Evolutionary conservation across 1,140 invertebrate genomes (phyloP).

Genomic region (Drosophila yakuba): DNA sequence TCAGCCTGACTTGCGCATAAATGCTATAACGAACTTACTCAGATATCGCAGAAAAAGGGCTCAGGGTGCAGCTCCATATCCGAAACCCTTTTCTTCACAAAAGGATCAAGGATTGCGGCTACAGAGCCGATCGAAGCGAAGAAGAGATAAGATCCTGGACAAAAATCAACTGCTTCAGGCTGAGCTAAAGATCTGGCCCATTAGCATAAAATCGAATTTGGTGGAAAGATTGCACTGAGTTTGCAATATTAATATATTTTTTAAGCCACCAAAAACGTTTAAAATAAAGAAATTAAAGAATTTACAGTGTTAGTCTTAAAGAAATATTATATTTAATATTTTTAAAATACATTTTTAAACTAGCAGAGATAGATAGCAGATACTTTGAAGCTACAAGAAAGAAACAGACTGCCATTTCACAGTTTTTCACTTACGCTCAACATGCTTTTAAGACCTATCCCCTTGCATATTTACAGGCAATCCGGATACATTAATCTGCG

Average conservation of each 20-base stretch:
- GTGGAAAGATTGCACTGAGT: not conserved
- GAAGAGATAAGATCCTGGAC: not conserved
- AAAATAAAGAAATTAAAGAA: not conserved
- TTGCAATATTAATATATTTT: not conserved
- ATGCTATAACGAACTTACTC: conserved; percentile 37
- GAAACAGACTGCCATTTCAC: not conserved
- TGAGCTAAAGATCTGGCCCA: conserved; percentile 55
- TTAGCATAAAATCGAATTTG: not conserved
- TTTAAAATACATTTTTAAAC: not conserved
- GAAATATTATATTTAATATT: too few relatives aligned
- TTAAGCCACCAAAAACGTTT: too few relatives aligned
- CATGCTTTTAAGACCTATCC: conserved; percentile 2
- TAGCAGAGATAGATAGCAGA: too few relatives aligned
- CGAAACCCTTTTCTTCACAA: not conserved
- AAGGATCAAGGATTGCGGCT: not conserved
- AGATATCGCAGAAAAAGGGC: conserved; percentile 34
- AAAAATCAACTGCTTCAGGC: conserved; percentile 44
- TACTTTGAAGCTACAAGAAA: too few relatives aligned
- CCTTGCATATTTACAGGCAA: conserved; percentile 87
- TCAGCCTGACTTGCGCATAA: conserved; percentile 31
- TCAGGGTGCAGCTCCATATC: not conserved
- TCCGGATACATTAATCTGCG: conserved; percentile 94
- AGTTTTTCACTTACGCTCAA: conserved; percentile 4
- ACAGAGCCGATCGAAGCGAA: not conserved
- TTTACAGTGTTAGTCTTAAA: not conserved